Conservation (phyloP, 2,888 invertebrate species). For the Mimumesa dahlbomi region DNA sequence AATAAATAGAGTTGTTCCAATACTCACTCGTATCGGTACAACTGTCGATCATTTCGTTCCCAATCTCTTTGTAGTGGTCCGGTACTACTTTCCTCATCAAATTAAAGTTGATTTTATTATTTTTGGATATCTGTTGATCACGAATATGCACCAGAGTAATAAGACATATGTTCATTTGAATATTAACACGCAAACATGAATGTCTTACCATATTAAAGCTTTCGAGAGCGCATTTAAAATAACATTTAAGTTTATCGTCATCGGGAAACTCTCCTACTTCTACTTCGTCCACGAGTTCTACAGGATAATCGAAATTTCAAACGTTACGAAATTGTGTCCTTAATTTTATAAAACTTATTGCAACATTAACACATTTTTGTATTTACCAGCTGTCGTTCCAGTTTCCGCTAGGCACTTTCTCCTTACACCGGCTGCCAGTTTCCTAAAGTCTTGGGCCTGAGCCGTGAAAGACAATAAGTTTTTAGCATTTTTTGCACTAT, state of each 20-base stretch:
- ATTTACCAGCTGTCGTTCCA: conserved; percentile 52
- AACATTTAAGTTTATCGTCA: conserved; percentile 64
- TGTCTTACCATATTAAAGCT: conserved; percentile 61
- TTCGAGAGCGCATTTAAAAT: conserved; percentile 68
- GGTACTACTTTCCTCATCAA: conserved; percentile 55
- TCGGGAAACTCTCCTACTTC: conserved; percentile 62
- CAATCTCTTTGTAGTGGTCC: conserved; percentile 37
- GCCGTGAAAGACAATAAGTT: too few species aligned
- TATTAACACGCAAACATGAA: background rate
- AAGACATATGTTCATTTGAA: conserved; percentile 16
- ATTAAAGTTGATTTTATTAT: conserved; percentile 51
- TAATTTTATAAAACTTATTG: too few species aligned
- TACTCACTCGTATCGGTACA: conserved; percentile 58
- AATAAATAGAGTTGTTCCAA: too few species aligned
- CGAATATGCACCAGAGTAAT: too few species aligned
- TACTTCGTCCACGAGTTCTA: conserved; percentile 59
- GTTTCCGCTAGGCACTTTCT: conserved; percentile 58
- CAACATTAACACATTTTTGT: background rate
- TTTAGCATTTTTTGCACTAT: too few species aligned
- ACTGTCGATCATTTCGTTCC: conserved; percentile 47
- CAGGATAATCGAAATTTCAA: background rate
- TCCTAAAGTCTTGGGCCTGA: conserved; percentile 47
- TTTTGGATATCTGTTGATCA: background rate
- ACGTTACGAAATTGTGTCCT: too few species aligned
- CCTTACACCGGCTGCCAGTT: conserved; percentile 46